Evolutionary conservation across 2,113 vertebrate species (phyloP), one percentile per base, ranked within the genome.

Genomic region (Athene noctua): DNA sequence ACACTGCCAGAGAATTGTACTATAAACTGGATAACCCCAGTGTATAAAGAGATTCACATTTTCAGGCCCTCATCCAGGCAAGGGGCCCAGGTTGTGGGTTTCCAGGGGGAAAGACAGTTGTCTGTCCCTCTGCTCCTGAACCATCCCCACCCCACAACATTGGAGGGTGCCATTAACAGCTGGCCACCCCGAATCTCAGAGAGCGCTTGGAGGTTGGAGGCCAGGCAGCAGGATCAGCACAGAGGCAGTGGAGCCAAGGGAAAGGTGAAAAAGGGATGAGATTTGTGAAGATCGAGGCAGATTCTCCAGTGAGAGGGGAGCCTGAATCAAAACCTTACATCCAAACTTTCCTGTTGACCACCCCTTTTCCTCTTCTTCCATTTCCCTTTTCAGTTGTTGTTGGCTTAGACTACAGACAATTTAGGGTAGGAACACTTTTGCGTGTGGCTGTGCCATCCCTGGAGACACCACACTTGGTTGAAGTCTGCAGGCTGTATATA

Each of bases 401-500:
- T 97, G 96, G 96, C 96, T 95, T 80, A 77, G 82, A 93, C 89
- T 96, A 95, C 93, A 97, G 90, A 96, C 78, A 94, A 36, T 91
- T 96, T 94, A 88, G 91, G 87, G 71, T 90, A 96, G 93, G 93
- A 96, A 93, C 91, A 94, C 89, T 97, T 91, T 65, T 96, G 90
- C 93, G 42, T 95, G 94, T 97, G 93, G 94, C 94, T 95, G 74
- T 97, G 95, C 97, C 94, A 95, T 94, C 94, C 92, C 96, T 77
- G 51, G 96, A 92, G 91, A 94, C 96, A 83, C 91, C 71, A 95
- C 94, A 96, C 91, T 95, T 95, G 81, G 94, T 95, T 95, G 95
- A 93, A 95, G 84, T 90, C 95, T 96, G 81, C 79, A 97, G 84
- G 91, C 94, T 97, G 92, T 91, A 78, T 96, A 96, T 95, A 96